These are phyloP conservation scores for Camponotus fellah DNA, from an alignment of 2,888 invertebrate species.

Conservation along the genomic window DNA sequence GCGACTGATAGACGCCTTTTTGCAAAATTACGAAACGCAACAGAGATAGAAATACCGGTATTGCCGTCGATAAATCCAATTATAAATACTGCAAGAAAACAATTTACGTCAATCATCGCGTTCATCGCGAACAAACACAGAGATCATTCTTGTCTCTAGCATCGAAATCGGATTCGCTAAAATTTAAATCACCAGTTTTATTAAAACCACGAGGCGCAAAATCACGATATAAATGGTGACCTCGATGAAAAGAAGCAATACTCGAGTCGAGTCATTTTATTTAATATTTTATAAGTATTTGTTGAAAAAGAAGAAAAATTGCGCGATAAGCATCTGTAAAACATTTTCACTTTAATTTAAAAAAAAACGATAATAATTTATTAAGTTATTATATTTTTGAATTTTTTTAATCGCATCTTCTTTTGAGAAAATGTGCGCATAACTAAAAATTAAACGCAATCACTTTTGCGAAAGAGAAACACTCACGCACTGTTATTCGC, in stretches of 20 bases:
- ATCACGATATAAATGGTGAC: not conserved
- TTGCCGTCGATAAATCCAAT: not conserved
- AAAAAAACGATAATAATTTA: no score
- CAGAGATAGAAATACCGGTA: not conserved
- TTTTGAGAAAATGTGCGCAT: not conserved
- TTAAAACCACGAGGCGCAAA: not conserved
- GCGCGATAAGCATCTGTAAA: not conserved
- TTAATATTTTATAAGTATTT: not conserved
- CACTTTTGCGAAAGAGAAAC: constrained; percentile 41
- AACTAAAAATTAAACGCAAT: constrained; percentile 16
- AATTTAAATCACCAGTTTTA: not conserved
- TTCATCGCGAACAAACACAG: not conserved
- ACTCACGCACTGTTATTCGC: constrained; percentile 49
- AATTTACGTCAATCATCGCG: not conserved
- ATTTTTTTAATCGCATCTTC: constrained; percentile 13
- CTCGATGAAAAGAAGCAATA: not conserved
- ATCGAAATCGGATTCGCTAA: not conserved
- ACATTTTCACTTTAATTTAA: not conserved
- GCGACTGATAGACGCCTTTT: constrained; percentile 11
- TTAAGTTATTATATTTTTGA: not conserved
- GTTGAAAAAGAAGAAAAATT: not conserved
- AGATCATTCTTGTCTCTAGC: constrained; percentile 3
- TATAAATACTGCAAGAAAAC: not conserved
- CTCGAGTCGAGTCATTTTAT: not conserved
- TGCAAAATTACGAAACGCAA: not conserved